Evolutionary conservation across 2,113 vertebrate species (phyloP).

Genomic region (Cochlearius cochlearius): DNA sequence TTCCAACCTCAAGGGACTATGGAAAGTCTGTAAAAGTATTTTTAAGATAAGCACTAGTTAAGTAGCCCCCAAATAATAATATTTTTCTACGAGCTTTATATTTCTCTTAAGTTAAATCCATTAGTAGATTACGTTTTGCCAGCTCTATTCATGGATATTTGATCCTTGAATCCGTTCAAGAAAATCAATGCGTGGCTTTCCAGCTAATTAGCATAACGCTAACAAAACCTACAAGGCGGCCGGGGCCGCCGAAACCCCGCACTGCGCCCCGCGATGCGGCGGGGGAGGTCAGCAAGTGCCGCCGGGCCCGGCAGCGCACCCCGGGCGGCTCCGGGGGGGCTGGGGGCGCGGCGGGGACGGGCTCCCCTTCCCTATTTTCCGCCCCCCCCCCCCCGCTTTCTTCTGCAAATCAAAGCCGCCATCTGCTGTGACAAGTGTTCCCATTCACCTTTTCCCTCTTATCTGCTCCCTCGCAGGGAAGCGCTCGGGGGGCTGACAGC

Average conservation of each 20-base stretch:
- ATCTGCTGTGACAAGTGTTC: slow-evolving; percentile 84
- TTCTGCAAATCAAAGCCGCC: slow-evolving; percentile 76
- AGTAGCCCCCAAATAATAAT: slow-evolving; percentile 36
- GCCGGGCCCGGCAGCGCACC: neutral
- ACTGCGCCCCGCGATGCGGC: neutral
- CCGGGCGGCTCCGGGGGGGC: neutral
- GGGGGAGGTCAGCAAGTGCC: neutral
- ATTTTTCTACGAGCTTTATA: slow-evolving; percentile 45
- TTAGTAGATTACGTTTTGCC: slow-evolving; percentile 73
- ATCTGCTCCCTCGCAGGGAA: slow-evolving; percentile 80
- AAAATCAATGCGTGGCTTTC: slow-evolving; percentile 70
- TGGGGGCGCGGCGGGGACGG: neutral
- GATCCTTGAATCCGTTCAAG: slow-evolving; percentile 69
- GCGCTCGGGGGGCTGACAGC: slow-evolving; percentile 71
- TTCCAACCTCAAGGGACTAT: neutral
- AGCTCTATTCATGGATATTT: slow-evolving; percentile 63
- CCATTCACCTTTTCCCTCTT: slow-evolving; percentile 85
- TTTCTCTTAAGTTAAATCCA: slow-evolving; percentile 61
- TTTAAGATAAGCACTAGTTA: slow-evolving; percentile 42
- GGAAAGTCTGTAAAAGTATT: slow-evolving; percentile 22
- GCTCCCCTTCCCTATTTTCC: neutral
- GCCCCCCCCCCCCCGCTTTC: neutral
- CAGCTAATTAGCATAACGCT: slow-evolving; percentile 65
- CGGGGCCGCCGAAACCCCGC: neutral
- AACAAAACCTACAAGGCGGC: neutral